Evolutionary conservation across 2,888 invertebrate species (phyloP), one percentile per base, ranked within the genome.

Genomic region (Neoitamus cyanurus): DNA sequence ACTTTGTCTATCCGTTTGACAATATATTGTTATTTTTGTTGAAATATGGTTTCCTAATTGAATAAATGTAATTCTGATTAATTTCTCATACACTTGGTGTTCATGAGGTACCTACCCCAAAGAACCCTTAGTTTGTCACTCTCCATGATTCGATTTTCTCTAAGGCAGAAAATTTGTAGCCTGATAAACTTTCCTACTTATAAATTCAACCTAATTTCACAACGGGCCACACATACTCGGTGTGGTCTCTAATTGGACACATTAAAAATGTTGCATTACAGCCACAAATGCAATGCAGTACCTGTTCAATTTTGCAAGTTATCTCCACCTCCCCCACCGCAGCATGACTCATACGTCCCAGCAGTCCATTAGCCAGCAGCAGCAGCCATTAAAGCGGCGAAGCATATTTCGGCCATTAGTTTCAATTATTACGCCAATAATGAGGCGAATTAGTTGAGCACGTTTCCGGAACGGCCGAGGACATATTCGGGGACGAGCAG

Each of bases 341-440:
- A 70, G 25, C 70, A 70, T 70, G 34, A 37, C 13, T 75, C 37
- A 75, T 25, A 6, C 2, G 31, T 13, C 13, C 75, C 36, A 25
- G 13, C 37, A 75, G 25, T 75, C 25, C 75, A 75, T 75, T 75
- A 75, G 15, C 58, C 9, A 7, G 37, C 9, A 75, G 20, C 75
- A 75, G 20, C 25, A 20, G 37, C 37, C 28, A 37, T 75, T 75
- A 75, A 37, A 28, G 73, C 75, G 30, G 37, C 46, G 48, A 48
- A 69, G 68, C 84, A 78, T 70, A 84, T 84, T 84, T 84, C 48
- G 83, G 83, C 82, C 83, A 85, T 85, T 85, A 85, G 84, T 84
- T 85, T 85, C 84, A 84, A 85, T 85, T 77, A 77, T 42, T 84
- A 84, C 72, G 34, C 31, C 58, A 69, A 84, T 84, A 83, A 84